phyloP scores from a whole-genome alignment of 2,888 invertebrate species.

The Ceratothoa steindachneri region DNA sequence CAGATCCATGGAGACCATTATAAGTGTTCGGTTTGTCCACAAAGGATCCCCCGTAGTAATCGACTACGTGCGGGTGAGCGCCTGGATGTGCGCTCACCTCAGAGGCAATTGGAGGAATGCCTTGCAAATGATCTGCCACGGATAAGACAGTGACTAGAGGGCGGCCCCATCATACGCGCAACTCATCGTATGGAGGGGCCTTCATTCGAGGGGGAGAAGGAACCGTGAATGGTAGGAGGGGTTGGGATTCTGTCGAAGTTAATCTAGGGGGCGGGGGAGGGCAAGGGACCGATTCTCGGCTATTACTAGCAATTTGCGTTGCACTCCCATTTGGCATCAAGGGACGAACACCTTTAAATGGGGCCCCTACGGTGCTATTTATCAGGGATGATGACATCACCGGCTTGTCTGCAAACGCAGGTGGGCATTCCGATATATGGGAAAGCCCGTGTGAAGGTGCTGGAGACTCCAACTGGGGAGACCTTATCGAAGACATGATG shows the following conservation, averaged over 20 bases:
- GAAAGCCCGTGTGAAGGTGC: conserved; percentile 34
- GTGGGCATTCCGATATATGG: conserved; percentile 45
- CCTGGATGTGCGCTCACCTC: conserved; percentile 3
- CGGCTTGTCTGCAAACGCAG: conserved; percentile 39
- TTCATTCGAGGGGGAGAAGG: conserved; percentile 40
- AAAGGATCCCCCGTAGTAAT: conserved; percentile 42
- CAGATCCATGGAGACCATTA: background rate
- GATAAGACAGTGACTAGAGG: conserved; percentile 46
- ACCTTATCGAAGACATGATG: conserved; percentile 19
- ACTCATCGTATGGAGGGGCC: conserved; percentile 38
- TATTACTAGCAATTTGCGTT: conserved; percentile 14
- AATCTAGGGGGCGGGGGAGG: conserved; percentile 35
- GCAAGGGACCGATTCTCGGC: conserved; percentile 9
- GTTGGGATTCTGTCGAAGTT: conserved; percentile 30
- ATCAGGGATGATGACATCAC: too few species aligned
- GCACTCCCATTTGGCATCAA: conserved; percentile 30
- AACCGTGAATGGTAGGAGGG: conserved; percentile 33
- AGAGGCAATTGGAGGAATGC: conserved; percentile 5
- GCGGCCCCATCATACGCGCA: conserved; percentile 45
- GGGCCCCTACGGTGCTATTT: too few species aligned
- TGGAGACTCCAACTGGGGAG: conserved; percentile 25
- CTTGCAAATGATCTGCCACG: conserved; percentile 13
- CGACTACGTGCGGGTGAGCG: conserved; percentile 37
- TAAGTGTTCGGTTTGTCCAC: conserved; percentile 5
- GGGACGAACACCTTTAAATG: conserved; percentile 11